phyloP scores from a whole-genome alignment of 2,888 invertebrate genomes.

The Mycalesis mineus region DNA sequence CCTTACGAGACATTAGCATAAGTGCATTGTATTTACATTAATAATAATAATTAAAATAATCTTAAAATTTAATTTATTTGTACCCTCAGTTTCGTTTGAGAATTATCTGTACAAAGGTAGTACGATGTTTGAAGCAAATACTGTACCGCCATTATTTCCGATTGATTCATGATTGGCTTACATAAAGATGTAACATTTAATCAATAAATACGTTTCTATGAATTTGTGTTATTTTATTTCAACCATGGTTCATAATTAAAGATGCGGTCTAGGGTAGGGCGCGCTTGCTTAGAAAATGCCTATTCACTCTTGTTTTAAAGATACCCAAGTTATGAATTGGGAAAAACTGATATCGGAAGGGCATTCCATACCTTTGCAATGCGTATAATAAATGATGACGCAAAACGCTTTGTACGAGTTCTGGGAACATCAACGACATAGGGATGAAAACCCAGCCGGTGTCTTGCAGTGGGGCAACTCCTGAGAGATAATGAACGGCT shows the following conservation, averaged over 20 bases:
- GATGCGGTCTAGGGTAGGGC: no score
- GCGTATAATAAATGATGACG: no score
- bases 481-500: no score
- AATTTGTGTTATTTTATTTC: constrained; percentile 38
- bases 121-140: not conserved
- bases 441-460: no score
- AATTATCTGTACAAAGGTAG: constrained; percentile 4
- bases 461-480: no score
- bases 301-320: no score
- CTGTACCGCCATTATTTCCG: constrained; percentile 3
- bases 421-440: no score
- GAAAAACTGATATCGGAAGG: no score
- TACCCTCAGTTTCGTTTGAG: constrained; percentile 2
- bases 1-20: constrained; percentile 35
- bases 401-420: no score
- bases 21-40: constrained; percentile 34
- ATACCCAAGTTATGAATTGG: no score
- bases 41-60: constrained; percentile 17
- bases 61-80: constrained; percentile 24
- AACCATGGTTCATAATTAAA: not conserved
- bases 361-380: no score
- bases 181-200: constrained; percentile 46
- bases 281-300: no score
- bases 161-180: constrained; percentile 33
- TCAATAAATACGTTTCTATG: constrained; percentile 64